Base-by-base conservation (phyloP, 2,888 invertebrate species). In the Molanna angustata region DNA sequence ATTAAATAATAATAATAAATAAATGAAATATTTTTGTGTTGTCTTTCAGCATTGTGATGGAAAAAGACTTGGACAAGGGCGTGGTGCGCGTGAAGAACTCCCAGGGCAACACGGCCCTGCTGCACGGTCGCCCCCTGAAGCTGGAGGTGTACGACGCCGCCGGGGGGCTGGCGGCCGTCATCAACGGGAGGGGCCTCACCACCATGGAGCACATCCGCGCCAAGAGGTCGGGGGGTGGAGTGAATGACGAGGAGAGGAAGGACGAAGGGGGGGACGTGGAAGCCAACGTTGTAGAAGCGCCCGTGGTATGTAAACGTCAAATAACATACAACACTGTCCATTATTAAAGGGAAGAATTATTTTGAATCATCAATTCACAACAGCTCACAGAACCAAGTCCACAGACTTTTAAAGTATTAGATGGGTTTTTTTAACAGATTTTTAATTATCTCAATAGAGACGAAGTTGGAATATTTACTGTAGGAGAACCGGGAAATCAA, bases 161-260 rank as follows among this genome's bases (percentile, higher is more conserved):
- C 27, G 80, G 83, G 18, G 78, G 81, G 0, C 80, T 92, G 9
- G 86, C 90, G 0, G 81, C 92, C 9, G 83, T 88, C 16, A 74
- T 90, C 14, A 99, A 99, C 73, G 87, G 90, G 16, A 85, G 90
- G 63, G 90, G 92, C n/a, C 83, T 97, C 61, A 82, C 99, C 70
- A 83, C 88, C 62, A 91, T 96, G 67, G 99, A 99, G 66, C 94
- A 97, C 59, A 77, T 90, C 59, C 78, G 92, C 60, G 72, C 71
- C 18, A 92, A 87, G 66, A 77, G 52, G 31, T 59, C 57, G 42
- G 56, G 54, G 41, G 52, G 17, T 3, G 44, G 14, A 11, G 4
- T 11, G 4, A 18, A 21, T 4, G 20, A 19, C 3, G 53, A 48
- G 18, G 40, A 44, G 31, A 53, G 61, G 44, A 62, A 59, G 54